These are phyloP conservation scores for Ennomos quercinarius DNA, from an alignment of 2,888 invertebrate genomes.

Conservation along the genomic window DNA sequence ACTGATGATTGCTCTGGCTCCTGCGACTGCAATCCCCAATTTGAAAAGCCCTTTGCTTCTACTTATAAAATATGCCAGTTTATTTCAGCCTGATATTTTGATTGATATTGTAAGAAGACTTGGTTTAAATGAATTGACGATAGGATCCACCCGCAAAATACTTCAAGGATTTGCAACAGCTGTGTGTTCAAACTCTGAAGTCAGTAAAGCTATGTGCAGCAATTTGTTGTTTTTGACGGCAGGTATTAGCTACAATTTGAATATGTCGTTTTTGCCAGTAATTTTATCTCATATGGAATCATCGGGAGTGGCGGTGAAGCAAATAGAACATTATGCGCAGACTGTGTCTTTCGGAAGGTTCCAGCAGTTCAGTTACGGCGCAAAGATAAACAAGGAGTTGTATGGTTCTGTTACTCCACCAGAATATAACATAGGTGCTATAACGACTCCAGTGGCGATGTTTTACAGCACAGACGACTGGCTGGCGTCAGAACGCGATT, in stretches of 20 bases:
- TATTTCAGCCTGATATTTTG: neutral
- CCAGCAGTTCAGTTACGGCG: constrained; percentile 43
- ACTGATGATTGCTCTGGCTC: constrained; percentile 60
- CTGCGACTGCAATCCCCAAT: constrained; percentile 48
- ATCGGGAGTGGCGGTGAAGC: constrained; percentile 72
- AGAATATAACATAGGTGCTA: constrained; percentile 41
- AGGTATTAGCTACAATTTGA: constrained; percentile 36
- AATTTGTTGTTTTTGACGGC: constrained; percentile 28
- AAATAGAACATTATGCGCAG: constrained; percentile 58
- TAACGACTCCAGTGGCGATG: constrained; percentile 44
- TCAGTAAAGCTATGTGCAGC: constrained; percentile 37
- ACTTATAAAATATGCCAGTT: constrained; percentile 31
- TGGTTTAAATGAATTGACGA: constrained; percentile 16
- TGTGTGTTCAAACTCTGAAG: constrained; percentile 29
- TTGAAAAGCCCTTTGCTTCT: constrained; percentile 39
- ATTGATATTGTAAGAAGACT: constrained; percentile 5
- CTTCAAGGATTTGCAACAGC: constrained; percentile 16
- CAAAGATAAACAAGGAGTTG: constrained; percentile 28
- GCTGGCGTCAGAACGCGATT: constrained; percentile 32
- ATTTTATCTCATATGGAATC: constrained; percentile 38
- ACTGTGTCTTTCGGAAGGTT: constrained; percentile 40
- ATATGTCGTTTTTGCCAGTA: constrained; percentile 38
- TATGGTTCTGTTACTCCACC: constrained; percentile 40
- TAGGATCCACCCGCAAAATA: constrained; percentile 14
- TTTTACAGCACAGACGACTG: constrained; percentile 48